Percentiles rank a stretch among this genome's conserved stretches.
Evolutionary conservation across 2,888 invertebrate species (phyloP).

Genomic region (Ethmia dodecea): DNA sequence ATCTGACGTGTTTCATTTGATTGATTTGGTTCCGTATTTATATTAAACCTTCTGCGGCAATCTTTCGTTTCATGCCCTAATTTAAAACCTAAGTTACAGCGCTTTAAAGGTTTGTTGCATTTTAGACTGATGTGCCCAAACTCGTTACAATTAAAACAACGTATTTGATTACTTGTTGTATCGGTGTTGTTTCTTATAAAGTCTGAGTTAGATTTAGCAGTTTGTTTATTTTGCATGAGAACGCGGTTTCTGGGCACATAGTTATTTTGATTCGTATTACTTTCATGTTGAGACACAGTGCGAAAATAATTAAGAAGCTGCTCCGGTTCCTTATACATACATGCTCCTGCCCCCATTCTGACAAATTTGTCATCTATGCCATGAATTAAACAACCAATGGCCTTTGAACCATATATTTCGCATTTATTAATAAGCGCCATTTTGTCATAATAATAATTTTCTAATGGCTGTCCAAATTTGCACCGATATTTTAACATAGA

Average conservation of each 20-base stretch:
- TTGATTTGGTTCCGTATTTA: background rate
- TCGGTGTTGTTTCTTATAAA: background rate
- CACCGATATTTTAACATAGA: constrained; percentile 17
- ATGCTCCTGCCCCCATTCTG: constrained; percentile 16
- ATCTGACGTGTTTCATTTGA: background rate
- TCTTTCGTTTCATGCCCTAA: constrained; percentile 5
- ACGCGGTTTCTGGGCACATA: background rate
- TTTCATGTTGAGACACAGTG: constrained; percentile 5
- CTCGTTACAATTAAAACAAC: constrained; percentile 3
- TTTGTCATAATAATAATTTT: constrained; percentile 20
- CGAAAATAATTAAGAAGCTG: constrained; percentile 12
- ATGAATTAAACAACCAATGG: constrained; percentile 18
- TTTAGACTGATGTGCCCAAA: constrained; percentile 1
- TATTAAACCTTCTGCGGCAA: background rate
- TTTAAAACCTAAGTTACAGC: constrained; percentile 1
- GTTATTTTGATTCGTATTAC: background rate
- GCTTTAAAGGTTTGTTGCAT: constrained; percentile 5
- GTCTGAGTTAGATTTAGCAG: background rate
- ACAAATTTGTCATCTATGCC: constrained; percentile 21
- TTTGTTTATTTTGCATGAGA: background rate
- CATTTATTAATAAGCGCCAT: constrained; percentile 18
- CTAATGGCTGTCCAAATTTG: constrained; percentile 16
- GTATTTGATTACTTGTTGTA: background rate
- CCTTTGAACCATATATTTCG: constrained; percentile 15
- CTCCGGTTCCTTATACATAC: constrained; percentile 16